These are phyloP conservation scores for Latrodectus geometricus DNA, from an alignment of 1,140 invertebrate genomes.

Conservation along the genomic window DNA sequence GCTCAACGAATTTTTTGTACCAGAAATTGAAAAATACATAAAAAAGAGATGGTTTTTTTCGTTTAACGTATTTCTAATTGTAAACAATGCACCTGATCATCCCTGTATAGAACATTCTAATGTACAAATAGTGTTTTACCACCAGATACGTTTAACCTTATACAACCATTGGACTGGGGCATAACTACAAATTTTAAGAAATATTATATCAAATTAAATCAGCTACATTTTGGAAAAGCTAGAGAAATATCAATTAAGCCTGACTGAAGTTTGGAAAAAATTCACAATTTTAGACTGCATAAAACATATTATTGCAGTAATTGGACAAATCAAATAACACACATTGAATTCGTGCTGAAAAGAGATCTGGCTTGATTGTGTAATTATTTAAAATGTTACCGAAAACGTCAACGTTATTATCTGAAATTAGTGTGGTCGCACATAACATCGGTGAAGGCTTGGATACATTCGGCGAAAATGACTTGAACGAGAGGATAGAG, in stretches of 20 bases:
- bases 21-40: too few species aligned
- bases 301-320: slow-evolving; percentile 20
- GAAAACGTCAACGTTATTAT: slow-evolving; percentile 18
- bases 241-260: not conserved
- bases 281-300: slow-evolving; percentile 30
- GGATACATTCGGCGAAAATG: slow-evolving; percentile 15
- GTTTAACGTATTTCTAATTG: slow-evolving; percentile 40
- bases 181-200: slow-evolving; percentile 62
- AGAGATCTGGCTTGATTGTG: slow-evolving; percentile 7
- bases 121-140: slow-evolving; percentile 57
- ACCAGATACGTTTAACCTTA: slow-evolving; percentile 47
- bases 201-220: slow-evolving; percentile 54
- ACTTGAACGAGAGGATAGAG: slow-evolving; percentile 26
- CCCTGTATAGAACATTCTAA: slow-evolving; percentile 30
- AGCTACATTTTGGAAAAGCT: slow-evolving; percentile 32
- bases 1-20: too few species aligned
- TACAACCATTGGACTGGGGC: slow-evolving; percentile 64
- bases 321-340: not conserved
- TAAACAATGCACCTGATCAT: slow-evolving; percentile 41
- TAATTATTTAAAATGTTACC: slow-evolving; percentile 6
- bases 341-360: slow-evolving; percentile 32
- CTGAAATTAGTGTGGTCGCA: slow-evolving; percentile 28
- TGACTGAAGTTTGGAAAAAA: slow-evolving; percentile 41
- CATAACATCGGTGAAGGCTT: slow-evolving; percentile 13
- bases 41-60: too few species aligned